These are phyloP conservation scores for Galemys pyrenaicus DNA, from an alignment of 2,113 vertebrate genomes.

Conservation along the genomic window DNA sequence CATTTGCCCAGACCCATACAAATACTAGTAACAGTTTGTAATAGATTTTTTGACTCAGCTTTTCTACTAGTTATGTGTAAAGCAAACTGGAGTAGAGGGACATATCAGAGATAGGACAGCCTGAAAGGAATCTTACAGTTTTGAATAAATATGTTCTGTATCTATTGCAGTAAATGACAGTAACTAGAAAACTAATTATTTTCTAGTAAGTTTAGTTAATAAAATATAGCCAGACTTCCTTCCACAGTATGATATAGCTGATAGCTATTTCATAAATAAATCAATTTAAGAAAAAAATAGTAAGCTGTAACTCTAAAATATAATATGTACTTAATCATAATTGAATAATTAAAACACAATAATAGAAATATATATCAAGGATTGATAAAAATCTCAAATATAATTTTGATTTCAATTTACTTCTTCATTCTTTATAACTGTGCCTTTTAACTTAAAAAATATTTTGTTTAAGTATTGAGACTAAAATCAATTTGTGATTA, in stretches of 20 bases:
- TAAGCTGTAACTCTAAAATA: background rate
- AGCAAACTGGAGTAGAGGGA: background rate
- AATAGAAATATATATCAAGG: background rate
- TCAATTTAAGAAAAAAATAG: background rate
- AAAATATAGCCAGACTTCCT: background rate
- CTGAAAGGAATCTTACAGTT: background rate
- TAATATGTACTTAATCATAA: background rate
- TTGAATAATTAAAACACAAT: no score
- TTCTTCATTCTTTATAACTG: background rate
- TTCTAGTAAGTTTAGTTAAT: background rate
- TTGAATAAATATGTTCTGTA: background rate
- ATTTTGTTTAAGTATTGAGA: background rate
- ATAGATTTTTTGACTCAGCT: background rate
- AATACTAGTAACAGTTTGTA: background rate
- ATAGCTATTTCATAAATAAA: background rate
- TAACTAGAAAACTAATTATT: background rate
- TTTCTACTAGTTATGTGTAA: background rate
- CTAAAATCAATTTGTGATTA: background rate
- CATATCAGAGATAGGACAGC: background rate
- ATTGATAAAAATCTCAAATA: background rate
- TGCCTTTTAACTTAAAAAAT: background rate
- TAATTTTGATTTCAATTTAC: background rate
- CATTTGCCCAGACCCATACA: background rate
- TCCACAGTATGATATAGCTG: slow-evolving; percentile 62
- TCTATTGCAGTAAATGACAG: background rate